These are phyloP conservation scores for Psephotus haematonotus DNA, from an alignment of 2,113 vertebrate genomes.

Conservation along the genomic window DNA sequence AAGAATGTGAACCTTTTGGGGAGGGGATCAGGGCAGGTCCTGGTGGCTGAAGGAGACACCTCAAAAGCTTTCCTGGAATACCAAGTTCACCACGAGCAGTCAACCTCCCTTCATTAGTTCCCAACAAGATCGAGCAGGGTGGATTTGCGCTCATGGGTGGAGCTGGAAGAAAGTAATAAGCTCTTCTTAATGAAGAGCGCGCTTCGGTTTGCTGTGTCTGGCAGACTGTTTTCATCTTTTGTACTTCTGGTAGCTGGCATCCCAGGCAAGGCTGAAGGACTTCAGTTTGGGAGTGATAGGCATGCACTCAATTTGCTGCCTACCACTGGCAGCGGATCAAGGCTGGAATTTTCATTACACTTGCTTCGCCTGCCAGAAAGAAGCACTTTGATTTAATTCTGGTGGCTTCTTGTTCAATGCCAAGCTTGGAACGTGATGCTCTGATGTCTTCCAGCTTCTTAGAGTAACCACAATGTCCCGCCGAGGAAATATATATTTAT, in stretches of 20 bases:
- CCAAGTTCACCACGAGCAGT: not conserved
- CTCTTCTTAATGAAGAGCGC: constrained; percentile 13
- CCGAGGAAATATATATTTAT: constrained; percentile 36
- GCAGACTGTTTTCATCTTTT: constrained; percentile 37
- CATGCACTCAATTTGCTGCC: constrained; percentile 49
- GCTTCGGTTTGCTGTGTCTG: constrained; percentile 30
- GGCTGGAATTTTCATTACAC: constrained; percentile 62
- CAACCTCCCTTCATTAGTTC: not conserved
- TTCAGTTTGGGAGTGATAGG: constrained; percentile 44
- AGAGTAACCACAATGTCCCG: constrained; percentile 42
- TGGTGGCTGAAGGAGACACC: not conserved
- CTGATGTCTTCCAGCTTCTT: constrained; percentile 60
- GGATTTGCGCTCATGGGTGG: constrained; percentile 1
- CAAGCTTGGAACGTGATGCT: constrained; percentile 52
- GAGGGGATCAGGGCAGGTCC: not conserved
- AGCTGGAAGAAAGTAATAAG: constrained; percentile 24
- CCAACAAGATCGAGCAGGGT: not conserved
- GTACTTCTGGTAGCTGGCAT: constrained; percentile 27
- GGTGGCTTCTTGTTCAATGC: constrained; percentile 59
- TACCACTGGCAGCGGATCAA: constrained; percentile 46
- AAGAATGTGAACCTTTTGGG: not conserved
- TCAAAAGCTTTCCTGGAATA: not conserved
- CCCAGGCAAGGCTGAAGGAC: not conserved
- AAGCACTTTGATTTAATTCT: constrained; percentile 63
- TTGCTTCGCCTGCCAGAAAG: constrained; percentile 53